Percentiles rank a stretch among this genome's conserved stretches.
Evolutionary conservation across 2,888 invertebrate species (phyloP).

Genomic region (Oscheius onirici): DNA sequence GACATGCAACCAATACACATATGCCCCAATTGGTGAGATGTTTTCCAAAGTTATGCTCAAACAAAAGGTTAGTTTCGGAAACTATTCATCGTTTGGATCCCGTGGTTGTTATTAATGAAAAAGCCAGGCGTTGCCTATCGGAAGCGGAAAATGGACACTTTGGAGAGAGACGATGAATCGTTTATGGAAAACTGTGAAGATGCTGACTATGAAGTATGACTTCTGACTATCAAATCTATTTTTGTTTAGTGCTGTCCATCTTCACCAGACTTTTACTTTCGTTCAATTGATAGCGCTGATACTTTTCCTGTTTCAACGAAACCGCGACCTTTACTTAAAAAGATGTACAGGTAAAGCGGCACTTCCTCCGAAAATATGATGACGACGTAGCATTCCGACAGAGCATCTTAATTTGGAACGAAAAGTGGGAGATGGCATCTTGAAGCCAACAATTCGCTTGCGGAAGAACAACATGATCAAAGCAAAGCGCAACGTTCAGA

Average conservation of each 20-base stretch:
- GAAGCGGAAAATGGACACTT: conserved; percentile 36
- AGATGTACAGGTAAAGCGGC: conserved; percentile 46
- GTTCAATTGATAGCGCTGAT: conserved; percentile 47
- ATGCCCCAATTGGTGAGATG: conserved; percentile 47
- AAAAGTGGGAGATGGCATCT: conserved; percentile 64
- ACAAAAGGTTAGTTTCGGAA: conserved; percentile 48
- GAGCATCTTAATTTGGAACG: conserved; percentile 53
- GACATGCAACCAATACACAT: conserved; percentile 58
- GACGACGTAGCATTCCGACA: conserved; percentile 47
- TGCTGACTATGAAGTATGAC: conserved; percentile 27
- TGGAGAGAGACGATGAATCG: conserved; percentile 42
- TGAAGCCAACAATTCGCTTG: conserved; percentile 40
- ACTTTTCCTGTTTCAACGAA: conserved; percentile 39
- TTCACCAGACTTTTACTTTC: conserved; percentile 30
- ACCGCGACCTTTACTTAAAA: conserved; percentile 49
- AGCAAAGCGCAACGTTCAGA: conserved; percentile 38
- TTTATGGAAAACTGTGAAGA: conserved; percentile 49
- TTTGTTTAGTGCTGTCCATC: conserved; percentile 40
- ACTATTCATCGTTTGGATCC: conserved; percentile 63
- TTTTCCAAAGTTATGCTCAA: not conserved
- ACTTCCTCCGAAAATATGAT: not conserved
- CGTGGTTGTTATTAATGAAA: conserved; percentile 64
- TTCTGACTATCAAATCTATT: not conserved
- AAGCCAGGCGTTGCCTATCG: conserved; percentile 52
- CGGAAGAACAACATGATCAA: conserved; percentile 43